Evolutionary conservation across 2,888 invertebrate genomes (phyloP), one percentile per base, ranked within the genome.

Genomic region (Sphaeridia pumilis): DNA sequence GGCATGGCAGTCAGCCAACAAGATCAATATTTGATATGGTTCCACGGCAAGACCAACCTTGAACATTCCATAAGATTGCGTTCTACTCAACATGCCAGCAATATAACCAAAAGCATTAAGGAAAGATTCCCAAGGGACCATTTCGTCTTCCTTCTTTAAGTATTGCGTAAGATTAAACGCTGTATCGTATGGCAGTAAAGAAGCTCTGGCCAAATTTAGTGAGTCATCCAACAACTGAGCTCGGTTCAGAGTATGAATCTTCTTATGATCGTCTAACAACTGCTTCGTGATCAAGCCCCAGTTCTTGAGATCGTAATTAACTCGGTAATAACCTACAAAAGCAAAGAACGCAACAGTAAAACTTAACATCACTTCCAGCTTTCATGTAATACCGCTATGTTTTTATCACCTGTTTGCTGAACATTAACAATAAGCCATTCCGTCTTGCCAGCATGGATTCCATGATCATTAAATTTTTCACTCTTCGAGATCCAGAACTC

Each of bases 201-300:
- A 86, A 26, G 83, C 80, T 14, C 83, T 73, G 0, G 88, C 89
- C 50, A 88, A 70, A 68, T 84, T 85, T 71, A 87, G 74, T 0
- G 84, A 81, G 69, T 95, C 94, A 65, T 93, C 89, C 5, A 95
- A 74, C 28, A 95, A 73, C 68, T 93, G 92, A 0, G 88, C 90
- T 50, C 92, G 74, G 67, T 90, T 89, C 26, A 83, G 79, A 0
- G 82, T 76, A 36, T 83, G 78, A 46, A 92, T 84, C 54, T 78
- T 76, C 14, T 74, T 75, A 2, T 76, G 73, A 1, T 77, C 74
- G 41, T 76, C 73, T 59, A 78, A 76, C 5, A 88, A 70, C 47
- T 84, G 79, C 21, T 75, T 71, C 5, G 78, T 80, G 0, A 88
- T 74, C 65, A 81, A 68, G 46, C 76, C 70, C 84, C 84, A 85